A percentile compares a stretch with the other conserved stretches of the same genome.
Conservation (phyloP, 2,113 vertebrate genomes). For the Clarias gariepinus region DNA sequence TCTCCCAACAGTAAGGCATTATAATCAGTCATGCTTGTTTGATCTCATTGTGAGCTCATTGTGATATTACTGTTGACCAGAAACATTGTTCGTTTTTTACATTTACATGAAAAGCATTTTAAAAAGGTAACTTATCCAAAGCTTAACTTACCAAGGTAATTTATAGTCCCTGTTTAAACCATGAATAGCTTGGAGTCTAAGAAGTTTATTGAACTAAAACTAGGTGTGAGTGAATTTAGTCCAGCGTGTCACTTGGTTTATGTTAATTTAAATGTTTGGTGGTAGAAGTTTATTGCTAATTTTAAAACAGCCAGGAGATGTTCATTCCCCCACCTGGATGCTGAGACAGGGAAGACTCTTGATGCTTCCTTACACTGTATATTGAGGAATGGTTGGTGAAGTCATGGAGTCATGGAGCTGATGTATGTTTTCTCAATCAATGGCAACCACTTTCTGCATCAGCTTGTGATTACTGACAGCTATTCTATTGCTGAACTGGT, state of each 20-base stretch:
- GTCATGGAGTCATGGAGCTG: not conserved
- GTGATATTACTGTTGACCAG: not conserved
- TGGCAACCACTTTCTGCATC: not conserved
- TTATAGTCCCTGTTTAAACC: not conserved
- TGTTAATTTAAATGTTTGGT: not conserved
- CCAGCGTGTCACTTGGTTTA: not conserved
- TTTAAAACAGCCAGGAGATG: not conserved
- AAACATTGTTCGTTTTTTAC: not conserved
- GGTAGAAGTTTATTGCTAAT: not conserved
- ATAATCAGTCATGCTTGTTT: not conserved
- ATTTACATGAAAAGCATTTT: not conserved
- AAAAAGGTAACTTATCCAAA: not conserved
- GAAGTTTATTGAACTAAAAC: not conserved
- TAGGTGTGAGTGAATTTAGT: not conserved
- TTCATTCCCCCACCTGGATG: not conserved
- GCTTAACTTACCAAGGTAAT: not conserved
- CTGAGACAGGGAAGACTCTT: not conserved
- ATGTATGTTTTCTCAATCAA: too few species aligned
- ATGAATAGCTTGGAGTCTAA: not conserved
- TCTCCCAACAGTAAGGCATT: too few species aligned
- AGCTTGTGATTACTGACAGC: not conserved
- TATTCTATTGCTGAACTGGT: not conserved
- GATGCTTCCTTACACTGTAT: not conserved
- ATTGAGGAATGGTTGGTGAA: not conserved
- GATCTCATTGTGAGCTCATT: not conserved